phyloP scores from a whole-genome alignment of 2,113 vertebrate genomes.

The Parus major region DNA sequence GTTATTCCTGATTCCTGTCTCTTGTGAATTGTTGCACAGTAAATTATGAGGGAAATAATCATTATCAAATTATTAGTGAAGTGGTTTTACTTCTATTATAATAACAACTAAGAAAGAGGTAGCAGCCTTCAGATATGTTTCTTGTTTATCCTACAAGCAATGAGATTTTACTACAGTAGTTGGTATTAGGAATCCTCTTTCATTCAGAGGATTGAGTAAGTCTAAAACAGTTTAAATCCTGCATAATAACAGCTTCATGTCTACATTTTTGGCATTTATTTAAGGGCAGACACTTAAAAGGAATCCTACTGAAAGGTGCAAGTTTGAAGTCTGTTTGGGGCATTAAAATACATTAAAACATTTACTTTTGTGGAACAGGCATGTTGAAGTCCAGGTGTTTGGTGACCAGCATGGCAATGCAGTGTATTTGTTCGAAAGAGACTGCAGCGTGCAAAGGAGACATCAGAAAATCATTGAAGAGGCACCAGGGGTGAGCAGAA shows the following conservation, averaged over 20 bases:
- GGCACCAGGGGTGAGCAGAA: conserved; percentile 87
- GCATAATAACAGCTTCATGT: background rate
- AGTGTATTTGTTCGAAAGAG: conserved; percentile 96
- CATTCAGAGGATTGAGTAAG: background rate
- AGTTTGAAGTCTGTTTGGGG: background rate
- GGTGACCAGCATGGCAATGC: conserved; percentile 94
- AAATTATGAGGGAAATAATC: background rate
- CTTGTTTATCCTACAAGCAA: background rate
- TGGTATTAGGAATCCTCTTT: background rate
- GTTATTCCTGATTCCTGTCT: background rate
- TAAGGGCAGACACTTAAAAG: background rate
- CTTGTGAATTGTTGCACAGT: background rate
- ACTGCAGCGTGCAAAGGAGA: conserved; percentile 96
- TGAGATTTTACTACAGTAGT: background rate
- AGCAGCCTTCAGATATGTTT: background rate
- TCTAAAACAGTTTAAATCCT: background rate
- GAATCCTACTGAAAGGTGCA: background rate
- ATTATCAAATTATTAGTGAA: background rate
- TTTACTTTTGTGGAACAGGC: conserved; percentile 72
- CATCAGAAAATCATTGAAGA: conserved; percentile 99
- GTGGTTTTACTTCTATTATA: background rate
- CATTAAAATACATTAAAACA: background rate
- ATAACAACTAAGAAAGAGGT: background rate
- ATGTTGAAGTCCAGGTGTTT: conserved; percentile 97
- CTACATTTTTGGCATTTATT: background rate